phyloP scores from a whole-genome alignment of 2,113 vertebrate species.

The Callipepla squamata region DNA sequence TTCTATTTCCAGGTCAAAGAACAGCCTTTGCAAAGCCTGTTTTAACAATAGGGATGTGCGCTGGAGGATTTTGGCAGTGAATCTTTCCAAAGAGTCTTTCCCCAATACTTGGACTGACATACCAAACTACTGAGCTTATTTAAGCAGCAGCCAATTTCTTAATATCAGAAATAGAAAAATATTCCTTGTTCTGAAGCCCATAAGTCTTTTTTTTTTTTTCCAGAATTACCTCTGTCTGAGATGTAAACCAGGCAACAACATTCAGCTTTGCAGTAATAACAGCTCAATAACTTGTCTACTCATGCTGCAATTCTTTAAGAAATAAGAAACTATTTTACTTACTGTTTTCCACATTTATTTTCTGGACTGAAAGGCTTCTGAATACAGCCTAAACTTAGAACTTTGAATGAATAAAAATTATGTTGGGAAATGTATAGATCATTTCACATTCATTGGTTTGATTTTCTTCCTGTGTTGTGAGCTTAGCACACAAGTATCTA shows the following conservation, averaged over 20 bases:
- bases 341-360: background rate
- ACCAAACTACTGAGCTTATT: slow-evolving; percentile 9
- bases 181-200: background rate
- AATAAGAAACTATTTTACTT: background rate
- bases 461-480: background rate
- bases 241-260: background rate
- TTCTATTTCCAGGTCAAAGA: background rate
- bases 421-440: background rate
- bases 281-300: background rate
- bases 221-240: background rate
- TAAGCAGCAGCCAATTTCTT: slow-evolving; percentile 7
- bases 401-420: background rate
- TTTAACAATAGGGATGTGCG: background rate
- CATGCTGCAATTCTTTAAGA: background rate
- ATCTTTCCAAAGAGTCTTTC: background rate
- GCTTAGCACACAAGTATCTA: background rate
- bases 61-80: background rate
- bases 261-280: background rate
- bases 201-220: background rate
- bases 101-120: background rate
- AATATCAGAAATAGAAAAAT: background rate
- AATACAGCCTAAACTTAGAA: background rate
- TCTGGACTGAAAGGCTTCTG: background rate
- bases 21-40: background rate
- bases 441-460: background rate